Conservation (phyloP, 2,113 vertebrate species). For the Puffinus mauretanicus region DNA sequence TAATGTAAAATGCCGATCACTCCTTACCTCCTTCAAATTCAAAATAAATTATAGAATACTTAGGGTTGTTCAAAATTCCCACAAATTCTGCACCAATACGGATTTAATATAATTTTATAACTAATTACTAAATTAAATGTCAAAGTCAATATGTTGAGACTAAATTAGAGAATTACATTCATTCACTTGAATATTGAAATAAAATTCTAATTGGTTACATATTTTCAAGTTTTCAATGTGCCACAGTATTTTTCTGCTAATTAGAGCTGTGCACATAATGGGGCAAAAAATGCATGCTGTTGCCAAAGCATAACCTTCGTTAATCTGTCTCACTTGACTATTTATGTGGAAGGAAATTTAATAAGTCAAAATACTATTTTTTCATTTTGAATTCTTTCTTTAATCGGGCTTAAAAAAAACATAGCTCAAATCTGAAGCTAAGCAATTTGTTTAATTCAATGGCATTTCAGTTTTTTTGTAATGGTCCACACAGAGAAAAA, state of each 20-base stretch:
- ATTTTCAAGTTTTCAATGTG: neutral
- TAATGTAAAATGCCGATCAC: neutral
- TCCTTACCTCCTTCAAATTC: neutral
- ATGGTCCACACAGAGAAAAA: neutral
- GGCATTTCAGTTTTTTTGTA: neutral
- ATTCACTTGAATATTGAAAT: neutral
- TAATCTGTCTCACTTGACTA: neutral
- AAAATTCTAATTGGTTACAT: neutral
- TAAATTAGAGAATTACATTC: neutral
- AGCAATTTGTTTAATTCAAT: neutral
- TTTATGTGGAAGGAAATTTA: neutral
- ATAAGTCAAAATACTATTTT: neutral
- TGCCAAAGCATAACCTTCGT: neutral
- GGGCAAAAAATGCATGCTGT: neutral
- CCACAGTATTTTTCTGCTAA: neutral
- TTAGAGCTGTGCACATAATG: neutral
- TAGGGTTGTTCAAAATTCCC: neutral
- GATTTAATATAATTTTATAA: neutral
- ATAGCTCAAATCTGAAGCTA: neutral
- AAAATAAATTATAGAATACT: neutral
- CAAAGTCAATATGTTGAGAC: neutral
- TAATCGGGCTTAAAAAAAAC: neutral
- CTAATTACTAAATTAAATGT: neutral
- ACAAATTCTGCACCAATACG: neutral
- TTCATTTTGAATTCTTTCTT: neutral